Conservation (phyloP, 2,888 invertebrate genomes). For the Pheosia gnoma region DNA sequence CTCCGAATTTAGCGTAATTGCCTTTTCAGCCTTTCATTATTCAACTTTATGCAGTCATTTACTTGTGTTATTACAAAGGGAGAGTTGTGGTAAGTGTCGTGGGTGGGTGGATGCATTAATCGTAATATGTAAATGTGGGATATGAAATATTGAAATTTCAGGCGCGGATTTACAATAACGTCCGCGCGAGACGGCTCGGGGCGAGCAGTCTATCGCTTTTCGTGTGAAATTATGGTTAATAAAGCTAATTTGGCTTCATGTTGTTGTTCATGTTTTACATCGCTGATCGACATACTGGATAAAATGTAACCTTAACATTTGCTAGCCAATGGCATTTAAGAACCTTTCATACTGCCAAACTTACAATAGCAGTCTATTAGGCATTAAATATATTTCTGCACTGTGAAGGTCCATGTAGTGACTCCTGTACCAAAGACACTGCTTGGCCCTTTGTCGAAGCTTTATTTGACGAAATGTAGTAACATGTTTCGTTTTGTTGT, state of each 20-base stretch:
- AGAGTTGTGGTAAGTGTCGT: constrained; percentile 77
- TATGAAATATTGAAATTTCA: constrained; percentile 80
- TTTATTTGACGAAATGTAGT: background rate
- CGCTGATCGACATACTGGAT: background rate
- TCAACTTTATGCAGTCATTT: constrained; percentile 83
- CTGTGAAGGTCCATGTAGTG: too few relatives aligned
- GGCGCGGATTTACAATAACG: constrained; percentile 63
- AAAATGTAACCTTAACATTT: too few relatives aligned
- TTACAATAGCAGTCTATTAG: too few relatives aligned
- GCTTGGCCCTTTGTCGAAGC: background rate
- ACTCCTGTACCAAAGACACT: background rate
- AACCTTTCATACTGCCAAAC: too few relatives aligned
- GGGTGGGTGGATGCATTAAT: constrained; percentile 83
- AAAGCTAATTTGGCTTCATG: constrained; percentile 12
- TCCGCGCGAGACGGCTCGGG: constrained; percentile 45
- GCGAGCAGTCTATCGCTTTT: constrained; percentile 49
- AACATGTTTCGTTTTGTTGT: constrained; percentile 53
- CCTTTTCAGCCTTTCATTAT: constrained; percentile 83
- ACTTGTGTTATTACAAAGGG: constrained; percentile 82
- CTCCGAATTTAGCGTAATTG: constrained; percentile 83
- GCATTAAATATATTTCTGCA: too few relatives aligned
- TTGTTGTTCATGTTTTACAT: constrained; percentile 8
- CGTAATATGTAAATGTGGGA: constrained; percentile 80
- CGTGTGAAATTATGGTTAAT: constrained; percentile 28
- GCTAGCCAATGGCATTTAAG: too few relatives aligned